A percentile compares a stretch with the other conserved stretches of the same genome.
phyloP scores from a whole-genome alignment of 2,797 vertebrate genomes.

The Lophius americanus region DNA sequence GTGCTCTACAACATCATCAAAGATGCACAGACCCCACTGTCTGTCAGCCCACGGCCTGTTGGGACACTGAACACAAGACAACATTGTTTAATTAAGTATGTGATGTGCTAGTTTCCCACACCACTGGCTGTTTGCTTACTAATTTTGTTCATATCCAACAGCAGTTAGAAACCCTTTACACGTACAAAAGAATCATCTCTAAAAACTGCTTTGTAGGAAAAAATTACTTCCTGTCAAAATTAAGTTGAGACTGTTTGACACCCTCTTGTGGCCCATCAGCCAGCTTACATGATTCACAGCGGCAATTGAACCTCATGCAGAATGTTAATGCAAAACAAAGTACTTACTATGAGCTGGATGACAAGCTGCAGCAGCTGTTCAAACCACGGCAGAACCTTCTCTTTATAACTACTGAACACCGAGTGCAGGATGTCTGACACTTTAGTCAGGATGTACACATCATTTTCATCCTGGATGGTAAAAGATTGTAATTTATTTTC shows the following conservation, averaged over 20 bases:
- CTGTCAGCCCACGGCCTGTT: conserved; percentile 96
- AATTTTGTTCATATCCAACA: no score
- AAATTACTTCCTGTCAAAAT: no score
- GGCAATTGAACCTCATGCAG: no score
- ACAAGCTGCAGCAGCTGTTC: conserved; percentile 96
- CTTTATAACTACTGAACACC: conserved; percentile 97
- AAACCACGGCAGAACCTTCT: conserved; percentile 97
- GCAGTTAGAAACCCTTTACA: no score
- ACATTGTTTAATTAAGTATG: no score
- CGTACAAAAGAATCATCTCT: no score
- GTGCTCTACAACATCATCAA: conserved; percentile 96
- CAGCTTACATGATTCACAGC: not conserved
- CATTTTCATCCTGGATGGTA: conserved; percentile 91
- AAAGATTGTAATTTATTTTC: not conserved
- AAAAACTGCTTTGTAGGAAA: no score
- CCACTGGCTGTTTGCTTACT: no score
- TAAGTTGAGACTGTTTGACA: not conserved
- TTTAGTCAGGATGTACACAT: conserved; percentile 98
- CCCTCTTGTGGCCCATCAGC: not conserved
- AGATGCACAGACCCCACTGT: conserved; percentile 98
- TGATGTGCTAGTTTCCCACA: no score
- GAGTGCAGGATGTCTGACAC: conserved; percentile 98
- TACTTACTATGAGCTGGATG: conserved; percentile 95
- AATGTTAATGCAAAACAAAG: not conserved
- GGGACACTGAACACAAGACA: conserved; percentile 83